Conservation (phyloP, 2,888 invertebrate genomes). For the Furcula furcula region DNA sequence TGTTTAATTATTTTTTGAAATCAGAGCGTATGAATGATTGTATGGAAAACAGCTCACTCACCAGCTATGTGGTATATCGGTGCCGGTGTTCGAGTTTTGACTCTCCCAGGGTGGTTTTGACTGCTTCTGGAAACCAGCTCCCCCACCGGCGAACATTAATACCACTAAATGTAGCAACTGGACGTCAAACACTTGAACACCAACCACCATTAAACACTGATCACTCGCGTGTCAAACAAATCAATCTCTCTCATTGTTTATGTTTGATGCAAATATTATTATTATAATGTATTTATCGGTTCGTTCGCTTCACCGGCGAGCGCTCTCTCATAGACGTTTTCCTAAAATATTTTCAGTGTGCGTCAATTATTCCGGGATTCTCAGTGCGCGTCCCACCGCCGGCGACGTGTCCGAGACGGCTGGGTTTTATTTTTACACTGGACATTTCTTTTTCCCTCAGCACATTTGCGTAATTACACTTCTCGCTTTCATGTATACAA, state of each 20-base stretch:
- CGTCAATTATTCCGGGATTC: constrained; percentile 38
- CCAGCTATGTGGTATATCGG: constrained; percentile 56
- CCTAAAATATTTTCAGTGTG: constrained; percentile 40
- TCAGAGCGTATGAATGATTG: background rate
- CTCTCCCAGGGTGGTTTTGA: constrained; percentile 71
- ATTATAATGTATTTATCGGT: constrained; percentile 6
- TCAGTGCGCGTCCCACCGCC: constrained; percentile 26
- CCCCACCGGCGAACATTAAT: constrained; percentile 71
- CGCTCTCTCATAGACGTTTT: constrained; percentile 30
- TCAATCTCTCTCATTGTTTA: constrained; percentile 15
- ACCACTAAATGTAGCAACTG: constrained; percentile 10
- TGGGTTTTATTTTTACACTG: constrained; percentile 45
- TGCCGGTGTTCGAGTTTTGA: constrained; percentile 36
- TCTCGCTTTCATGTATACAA: constrained; percentile 20
- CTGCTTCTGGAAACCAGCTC: constrained; percentile 70
- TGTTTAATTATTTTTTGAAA: background rate
- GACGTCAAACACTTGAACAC: constrained; percentile 6
- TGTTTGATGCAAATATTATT: constrained; percentile 17
- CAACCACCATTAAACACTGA: constrained; percentile 6
- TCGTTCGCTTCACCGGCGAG: constrained; percentile 15
- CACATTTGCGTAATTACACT: constrained; percentile 41
- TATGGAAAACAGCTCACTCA: constrained; percentile 30
- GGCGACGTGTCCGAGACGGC: constrained; percentile 37
- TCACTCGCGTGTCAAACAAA: constrained; percentile 4
- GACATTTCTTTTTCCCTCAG: constrained; percentile 30